phyloP scores from a whole-genome alignment of 2,113 vertebrate species.

The Lucifuga dentata region DNA sequence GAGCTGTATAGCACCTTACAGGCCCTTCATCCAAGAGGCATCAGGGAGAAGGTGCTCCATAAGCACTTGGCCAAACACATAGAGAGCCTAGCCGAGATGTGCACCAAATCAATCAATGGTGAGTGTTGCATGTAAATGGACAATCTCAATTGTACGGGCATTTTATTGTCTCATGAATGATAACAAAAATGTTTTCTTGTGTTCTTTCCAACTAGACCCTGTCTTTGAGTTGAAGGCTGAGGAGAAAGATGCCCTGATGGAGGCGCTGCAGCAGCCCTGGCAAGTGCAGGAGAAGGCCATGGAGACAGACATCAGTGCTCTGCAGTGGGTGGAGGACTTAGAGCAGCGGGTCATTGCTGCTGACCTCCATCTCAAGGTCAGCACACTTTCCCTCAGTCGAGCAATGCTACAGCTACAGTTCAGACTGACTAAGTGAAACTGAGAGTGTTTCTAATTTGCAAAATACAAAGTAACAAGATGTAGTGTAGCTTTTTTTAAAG shows the following conservation, averaged over 20 bases:
- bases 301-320: constrained; percentile 86
- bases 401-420: not conserved
- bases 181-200: not conserved
- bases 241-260: constrained; percentile 68
- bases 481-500: too few relatives aligned
- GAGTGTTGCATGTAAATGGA: constrained; percentile 47
- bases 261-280: constrained; percentile 86
- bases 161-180: too few relatives aligned
- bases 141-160: too few relatives aligned
- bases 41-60: constrained; percentile 92
- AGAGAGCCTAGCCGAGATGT: constrained; percentile 91
- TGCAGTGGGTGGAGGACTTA: constrained; percentile 95
- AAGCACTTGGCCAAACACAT: constrained; percentile 95
- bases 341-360: constrained; percentile 91
- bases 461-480: too few relatives aligned
- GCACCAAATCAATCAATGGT: constrained; percentile 85
- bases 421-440: not conserved
- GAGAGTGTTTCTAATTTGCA: too few relatives aligned
- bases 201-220: constrained; percentile 75
- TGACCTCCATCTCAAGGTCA: constrained; percentile 93
- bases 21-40: constrained; percentile 89
- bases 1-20: constrained; percentile 87
- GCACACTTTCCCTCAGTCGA: not conserved
- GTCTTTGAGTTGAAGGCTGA: constrained; percentile 84
- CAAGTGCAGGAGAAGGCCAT: constrained; percentile 86